Base-by-base conservation (phyloP, 2,888 invertebrate species). In the Pheosia gnoma region DNA sequence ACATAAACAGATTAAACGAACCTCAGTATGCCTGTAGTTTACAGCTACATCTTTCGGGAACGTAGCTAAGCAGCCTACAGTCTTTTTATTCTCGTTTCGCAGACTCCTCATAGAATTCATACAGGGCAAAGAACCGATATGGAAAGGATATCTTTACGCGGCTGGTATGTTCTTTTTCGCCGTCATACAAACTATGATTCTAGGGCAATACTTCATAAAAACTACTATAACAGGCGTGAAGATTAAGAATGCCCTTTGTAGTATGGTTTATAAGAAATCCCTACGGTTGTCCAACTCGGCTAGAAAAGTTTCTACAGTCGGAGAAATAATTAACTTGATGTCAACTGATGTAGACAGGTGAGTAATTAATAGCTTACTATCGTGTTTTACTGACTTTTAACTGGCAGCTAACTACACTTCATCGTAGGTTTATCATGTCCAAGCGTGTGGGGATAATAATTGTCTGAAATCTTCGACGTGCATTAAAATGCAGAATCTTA, bases 241-340 rank as follows among this genome's bases (percentile, higher is more conserved):
- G 61, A 96, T 98, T 62, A 95, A 97, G 63, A 97, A 97, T 0
- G 96, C 97, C 0, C 85, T 98, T 41, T 96, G 97, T 49, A 96
- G 96, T 61, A 95, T 97, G 39, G 96, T 98, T 65, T 98, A 98
- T 82, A 94, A 96, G 59, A 98, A 98, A 93, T 95, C 97, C 3
- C 82, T 97, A 63, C 91, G 94, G 58, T 95, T 97, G 85, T 96
- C 97, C 0, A 96, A 96, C 80, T 88, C 95, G 2, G 95, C 96
- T 0, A 93, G 96, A 58, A 97, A 96, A 82, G 95, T 96, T 71
- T 95, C 96, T 0, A 97, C 97, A 0, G 95, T 97, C 5, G 97
- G 97, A 59, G 97, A 97, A 94, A 97, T 97, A 74, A 97, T 97
- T 3, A 97, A 97, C 85, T 89, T 97, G 66, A 97, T 97, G 97